Evolutionary conservation across 1,140 invertebrate species (phyloP), one percentile per base, ranked within the genome.

Genomic region (Drosophila sucinea): DNA sequence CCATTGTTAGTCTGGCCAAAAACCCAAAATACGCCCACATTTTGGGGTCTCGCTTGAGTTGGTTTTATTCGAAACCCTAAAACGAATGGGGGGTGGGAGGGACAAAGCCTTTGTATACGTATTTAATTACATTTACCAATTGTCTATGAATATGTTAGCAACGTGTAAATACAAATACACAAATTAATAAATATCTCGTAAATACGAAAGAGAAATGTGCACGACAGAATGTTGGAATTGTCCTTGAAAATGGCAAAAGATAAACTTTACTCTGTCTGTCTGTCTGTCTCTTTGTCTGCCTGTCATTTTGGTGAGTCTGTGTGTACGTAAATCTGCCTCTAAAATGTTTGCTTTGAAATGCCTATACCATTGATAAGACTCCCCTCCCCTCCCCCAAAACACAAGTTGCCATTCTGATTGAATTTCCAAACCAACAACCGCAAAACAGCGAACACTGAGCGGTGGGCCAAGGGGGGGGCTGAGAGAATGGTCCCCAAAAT

Each of bases 101-200:
- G 40, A 17, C n/a, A 69, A 57, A 57, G 69, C 84, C 75, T 89
- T 89, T 78, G 84, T 81, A 89, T 84, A 83, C 77, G 84, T 89
- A 89, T 89, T 89, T 89, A 89, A 89, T 89, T 89, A 89, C 84
- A 89, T 89, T 89, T 89, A 78, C 73, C 84, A 89, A 89, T 89
- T 89, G 84, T 89, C 84, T 89, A 89, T 89, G 84, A 89, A 89
- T 89, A 89, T 89, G 84, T 89, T 89, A 84, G 85, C 84, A 89
- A 73, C 66, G 85, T 89, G 80, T 81, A 89, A 89, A 89, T 75
- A 87, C 66, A 62, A 72, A 81, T 61, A 77, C 66, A 85, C 81
- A 83, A 89, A 89, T 87, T 87, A 89, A 83, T 86, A 86, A 86
- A 87, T 86, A 86, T 79, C 71, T 38, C 74, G 79, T 68, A 60